Percentiles rank a stretch among this genome's conserved stretches.
Evolutionary conservation across 1,140 invertebrate species (phyloP).

Genomic region (Steinernema feltiae): DNA sequence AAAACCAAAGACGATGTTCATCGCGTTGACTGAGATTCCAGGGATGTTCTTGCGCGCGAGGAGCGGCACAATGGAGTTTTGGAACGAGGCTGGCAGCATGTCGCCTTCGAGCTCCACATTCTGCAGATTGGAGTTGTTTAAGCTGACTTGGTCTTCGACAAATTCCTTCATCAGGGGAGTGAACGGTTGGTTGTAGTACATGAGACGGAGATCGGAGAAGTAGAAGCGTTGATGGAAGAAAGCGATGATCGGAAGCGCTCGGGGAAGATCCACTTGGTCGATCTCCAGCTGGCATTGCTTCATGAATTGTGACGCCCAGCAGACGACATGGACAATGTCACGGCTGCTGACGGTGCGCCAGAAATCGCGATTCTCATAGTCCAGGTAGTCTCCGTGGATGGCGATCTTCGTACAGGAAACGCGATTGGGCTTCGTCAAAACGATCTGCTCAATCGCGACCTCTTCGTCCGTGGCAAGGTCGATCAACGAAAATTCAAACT

Average conservation of each 20-base stretch:
- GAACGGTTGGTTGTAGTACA: not conserved
- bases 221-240: not conserved
- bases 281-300: not conserved
- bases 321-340: not conserved
- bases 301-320: not conserved
- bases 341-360: not conserved
- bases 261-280: not conserved
- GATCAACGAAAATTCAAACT: not conserved
- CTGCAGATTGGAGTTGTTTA: not conserved
- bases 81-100: not conserved
- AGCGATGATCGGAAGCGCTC: not conserved
- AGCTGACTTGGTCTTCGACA: not conserved
- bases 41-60: not conserved
- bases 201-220: not conserved
- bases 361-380: constrained; percentile 1
- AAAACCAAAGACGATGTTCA: not conserved
- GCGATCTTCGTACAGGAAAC: not conserved
- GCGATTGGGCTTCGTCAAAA: not conserved
- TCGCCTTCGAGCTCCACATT: not conserved
- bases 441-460: not conserved
- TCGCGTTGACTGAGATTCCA: not conserved
- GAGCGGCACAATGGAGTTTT: not conserved
- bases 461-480: not conserved
- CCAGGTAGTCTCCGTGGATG: not conserved
- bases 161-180: not conserved